Base-by-base conservation (phyloP, 2,113 vertebrate genomes). In the Rhineura floridana region DNA sequence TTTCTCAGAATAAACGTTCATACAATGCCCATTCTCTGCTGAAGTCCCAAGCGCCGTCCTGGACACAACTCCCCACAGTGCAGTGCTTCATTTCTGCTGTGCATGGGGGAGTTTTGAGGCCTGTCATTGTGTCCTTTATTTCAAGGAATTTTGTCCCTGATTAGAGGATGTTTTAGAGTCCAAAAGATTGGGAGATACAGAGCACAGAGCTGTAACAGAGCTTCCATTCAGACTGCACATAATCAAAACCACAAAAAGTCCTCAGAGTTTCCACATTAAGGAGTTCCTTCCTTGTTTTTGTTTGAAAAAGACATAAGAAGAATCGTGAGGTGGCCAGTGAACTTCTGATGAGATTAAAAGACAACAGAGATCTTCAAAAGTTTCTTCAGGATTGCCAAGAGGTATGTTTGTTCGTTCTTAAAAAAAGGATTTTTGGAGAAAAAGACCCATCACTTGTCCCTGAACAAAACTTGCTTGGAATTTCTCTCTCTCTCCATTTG, bases 321-420 rank as follows among this genome's bases (percentile, higher is more conserved):
- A 99, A 99, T 95, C 98, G 98, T 72, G 98, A 98, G 87, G 98
- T 98, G 6, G 99, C 98, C 91, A 98, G 97, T 73, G 98, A 99
- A 75, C 98, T 99, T 85, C 95, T 99, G 93, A 97, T 97, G 95
- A 98, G 97, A 89, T 95, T 99, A 91, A 99, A 99, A 95, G 99
- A 99, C 95, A 99, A 99, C 97, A 94, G 98, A 93, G 99, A 99
- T 92, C 97, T 99, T 91, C 99, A 99, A 89, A 99, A 98, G 96
- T 99, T 99, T 94, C 97, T 99, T 75, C 99, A 99, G 96, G 98
- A 99, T 95, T 99, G 98, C 88, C 98, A 99, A 95, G 99, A 99
- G 98, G 99, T 99, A 93, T 88, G 77, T 44, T 17, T 25, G 1
- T 4, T 77, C 62, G 36, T 46, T 7, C 5, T 33, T 30, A 19